Percentiles rank a stretch among this genome's conserved stretches.
Evolutionary conservation across 64 coral and sea anemone genomes (phyloP).

Genomic region (Stichodactyla helianthus): DNA sequence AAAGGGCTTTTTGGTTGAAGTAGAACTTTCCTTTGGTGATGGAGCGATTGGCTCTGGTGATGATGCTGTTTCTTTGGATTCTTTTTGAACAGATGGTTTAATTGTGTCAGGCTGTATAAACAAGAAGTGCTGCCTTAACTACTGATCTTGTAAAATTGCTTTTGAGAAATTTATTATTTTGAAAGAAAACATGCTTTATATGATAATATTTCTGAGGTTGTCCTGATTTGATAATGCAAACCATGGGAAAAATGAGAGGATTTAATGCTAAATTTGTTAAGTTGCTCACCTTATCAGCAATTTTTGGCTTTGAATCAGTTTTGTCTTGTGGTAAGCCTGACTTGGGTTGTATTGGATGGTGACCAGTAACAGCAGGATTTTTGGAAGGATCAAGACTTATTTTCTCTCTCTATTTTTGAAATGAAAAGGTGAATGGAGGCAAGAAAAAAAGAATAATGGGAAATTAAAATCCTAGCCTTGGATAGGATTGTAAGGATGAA

Average conservation of each 20-base stretch:
- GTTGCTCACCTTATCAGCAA: neutral
- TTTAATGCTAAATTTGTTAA: no score
- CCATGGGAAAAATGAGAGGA: no score
- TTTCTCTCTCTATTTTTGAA: slow-evolving; percentile 45
- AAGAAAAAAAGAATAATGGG: neutral
- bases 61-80: neutral
- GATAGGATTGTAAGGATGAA: neutral
- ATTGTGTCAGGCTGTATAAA: neutral
- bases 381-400: slow-evolving; percentile 77
- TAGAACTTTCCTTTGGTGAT: neutral
- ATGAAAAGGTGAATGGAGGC: neutral
- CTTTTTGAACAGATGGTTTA: neutral
- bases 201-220: no score
- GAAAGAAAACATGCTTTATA: no score
- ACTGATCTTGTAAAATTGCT: no score
- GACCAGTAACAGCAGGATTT: slow-evolving; percentile 7
- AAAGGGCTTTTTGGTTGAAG: slow-evolving; percentile 49
- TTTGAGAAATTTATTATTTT: no score
- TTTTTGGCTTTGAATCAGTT: neutral
- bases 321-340: slow-evolving; percentile 14
- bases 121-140: neutral
- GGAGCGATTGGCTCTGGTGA: neutral
- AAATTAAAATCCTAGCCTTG: neutral
- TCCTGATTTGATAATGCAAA: neutral
- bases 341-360: slow-evolving; percentile 21